Percentiles rank a stretch among this genome's conserved stretches.
Conservation (phyloP, 2,888 invertebrate species). For the Lobophora halterata region DNA sequence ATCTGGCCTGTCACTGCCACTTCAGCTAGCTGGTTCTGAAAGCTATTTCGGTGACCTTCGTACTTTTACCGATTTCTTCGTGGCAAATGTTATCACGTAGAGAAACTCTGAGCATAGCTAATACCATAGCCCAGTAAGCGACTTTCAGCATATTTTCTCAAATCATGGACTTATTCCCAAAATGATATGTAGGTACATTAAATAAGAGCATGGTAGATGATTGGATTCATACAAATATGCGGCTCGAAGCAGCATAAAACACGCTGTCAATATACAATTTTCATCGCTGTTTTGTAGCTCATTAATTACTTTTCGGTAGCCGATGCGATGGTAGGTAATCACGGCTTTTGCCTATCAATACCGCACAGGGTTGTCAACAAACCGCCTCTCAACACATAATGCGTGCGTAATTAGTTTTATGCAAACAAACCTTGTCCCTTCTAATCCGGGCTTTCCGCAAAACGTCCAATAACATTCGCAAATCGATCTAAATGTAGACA, state of each 20-base stretch:
- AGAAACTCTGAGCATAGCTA: too few species aligned
- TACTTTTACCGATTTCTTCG: too few species aligned
- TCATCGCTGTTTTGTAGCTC: slow-evolving; percentile 34
- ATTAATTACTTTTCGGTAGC: slow-evolving; percentile 39
- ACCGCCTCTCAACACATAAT: slow-evolving; percentile 38
- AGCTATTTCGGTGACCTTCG: too few species aligned
- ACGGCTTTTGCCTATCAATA: slow-evolving; percentile 34
- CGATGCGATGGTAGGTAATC: slow-evolving; percentile 30
- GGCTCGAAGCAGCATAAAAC: slow-evolving; percentile 28
- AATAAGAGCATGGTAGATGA: slow-evolving; percentile 16
- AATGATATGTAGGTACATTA: too few species aligned
- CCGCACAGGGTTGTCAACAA: slow-evolving; percentile 34
- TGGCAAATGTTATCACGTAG: too few species aligned
- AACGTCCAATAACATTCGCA: slow-evolving; percentile 9
- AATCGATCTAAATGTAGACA: slow-evolving; percentile 21
- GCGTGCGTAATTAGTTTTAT: slow-evolving; percentile 48
- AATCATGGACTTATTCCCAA: too few species aligned
- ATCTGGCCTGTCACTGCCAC: too few species aligned
- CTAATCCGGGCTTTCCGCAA: slow-evolving; percentile 27
- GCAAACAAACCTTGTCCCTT: slow-evolving; percentile 41
- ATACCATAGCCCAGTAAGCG: too few species aligned
- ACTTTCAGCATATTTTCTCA: too few species aligned
- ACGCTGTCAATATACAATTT: slow-evolving; percentile 32
- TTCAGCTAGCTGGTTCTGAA: too few species aligned
- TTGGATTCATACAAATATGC: slow-evolving; percentile 18